These are phyloP conservation scores for Pedetes capensis DNA, from an alignment of 2,113 vertebrate genomes.

Conservation along the genomic window DNA sequence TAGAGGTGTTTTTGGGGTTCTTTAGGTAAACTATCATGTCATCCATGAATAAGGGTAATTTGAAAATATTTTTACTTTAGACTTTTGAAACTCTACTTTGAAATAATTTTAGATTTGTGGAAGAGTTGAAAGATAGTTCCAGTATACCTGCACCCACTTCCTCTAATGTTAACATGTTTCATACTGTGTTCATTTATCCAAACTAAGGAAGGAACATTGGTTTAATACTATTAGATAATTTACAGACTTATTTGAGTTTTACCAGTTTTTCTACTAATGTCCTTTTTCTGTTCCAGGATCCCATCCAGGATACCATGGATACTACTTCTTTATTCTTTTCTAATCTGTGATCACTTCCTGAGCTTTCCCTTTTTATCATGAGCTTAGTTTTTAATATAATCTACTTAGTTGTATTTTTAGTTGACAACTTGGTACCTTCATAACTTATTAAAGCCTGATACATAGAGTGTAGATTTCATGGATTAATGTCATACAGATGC, in stretches of 20 bases:
- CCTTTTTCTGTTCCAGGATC: neutral
- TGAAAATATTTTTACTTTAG: neutral
- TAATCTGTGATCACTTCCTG: neutral
- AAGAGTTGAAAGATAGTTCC: neutral
- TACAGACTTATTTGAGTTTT: neutral
- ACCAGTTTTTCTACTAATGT: neutral
- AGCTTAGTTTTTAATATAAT: neutral
- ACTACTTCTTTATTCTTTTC: neutral
- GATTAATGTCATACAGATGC: neutral
- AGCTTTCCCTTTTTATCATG: neutral
- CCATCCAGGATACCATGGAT: neutral
- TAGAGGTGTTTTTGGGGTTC: too few relatives aligned
- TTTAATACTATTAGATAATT: neutral
- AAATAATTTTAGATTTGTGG: neutral
- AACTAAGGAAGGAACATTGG: neutral
- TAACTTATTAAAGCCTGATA: neutral
- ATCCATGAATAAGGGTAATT: too few relatives aligned
- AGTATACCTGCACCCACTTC: neutral
- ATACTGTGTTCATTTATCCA: neutral
- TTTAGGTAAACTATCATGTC: too few relatives aligned
- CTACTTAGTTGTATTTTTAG: neutral
- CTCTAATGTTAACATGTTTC: neutral
- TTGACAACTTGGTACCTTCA: neutral
- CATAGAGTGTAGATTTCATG: neutral
- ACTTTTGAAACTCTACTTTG: neutral